Evolutionary conservation across 2,888 invertebrate genomes (phyloP).

Genomic region (Himalopsyche kuldschensis): DNA sequence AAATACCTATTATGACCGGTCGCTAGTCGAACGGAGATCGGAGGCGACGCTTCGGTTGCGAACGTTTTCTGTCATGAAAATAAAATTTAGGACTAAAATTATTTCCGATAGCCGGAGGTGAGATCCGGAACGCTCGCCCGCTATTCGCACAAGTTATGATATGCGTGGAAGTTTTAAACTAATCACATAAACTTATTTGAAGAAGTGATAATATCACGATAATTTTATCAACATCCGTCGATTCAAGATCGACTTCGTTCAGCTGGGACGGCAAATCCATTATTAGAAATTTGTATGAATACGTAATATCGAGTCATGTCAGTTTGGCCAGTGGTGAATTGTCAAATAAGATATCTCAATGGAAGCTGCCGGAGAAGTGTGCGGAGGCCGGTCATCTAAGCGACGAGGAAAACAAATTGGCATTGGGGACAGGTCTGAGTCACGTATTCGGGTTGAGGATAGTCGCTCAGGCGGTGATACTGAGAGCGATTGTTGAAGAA

Average conservation of each 20-base stretch:
- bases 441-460: slow-evolving; percentile 41
- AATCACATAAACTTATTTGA: slow-evolving; percentile 10
- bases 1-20: slow-evolving; percentile 28
- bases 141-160: slow-evolving; percentile 24
- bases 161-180: slow-evolving; percentile 34
- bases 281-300: slow-evolving; percentile 26
- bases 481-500: slow-evolving; percentile 67
- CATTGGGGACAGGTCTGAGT: not conserved
- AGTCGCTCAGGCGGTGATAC: slow-evolving; percentile 61
- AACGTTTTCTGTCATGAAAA: slow-evolving; percentile 8
- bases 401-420: not conserved
- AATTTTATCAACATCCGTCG: slow-evolving; percentile 1
- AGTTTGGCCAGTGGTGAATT: slow-evolving; percentile 3
- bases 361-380: slow-evolving; percentile 8
- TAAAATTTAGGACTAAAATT: slow-evolving; percentile 14
- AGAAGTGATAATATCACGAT: not conserved
- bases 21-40: slow-evolving; percentile 13
- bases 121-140: slow-evolving; percentile 23
- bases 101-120: slow-evolving; percentile 22
- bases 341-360: slow-evolving; percentile 12
- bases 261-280: slow-evolving; percentile 40
- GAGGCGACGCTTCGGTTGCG: slow-evolving; percentile 8
- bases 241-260: slow-evolving; percentile 17
- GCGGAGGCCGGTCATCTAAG: not conserved
- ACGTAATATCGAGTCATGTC: slow-evolving; percentile 22